phyloP scores from a whole-genome alignment of 2,797 vertebrate genomes.

The Toxotes lorentzi region DNA sequence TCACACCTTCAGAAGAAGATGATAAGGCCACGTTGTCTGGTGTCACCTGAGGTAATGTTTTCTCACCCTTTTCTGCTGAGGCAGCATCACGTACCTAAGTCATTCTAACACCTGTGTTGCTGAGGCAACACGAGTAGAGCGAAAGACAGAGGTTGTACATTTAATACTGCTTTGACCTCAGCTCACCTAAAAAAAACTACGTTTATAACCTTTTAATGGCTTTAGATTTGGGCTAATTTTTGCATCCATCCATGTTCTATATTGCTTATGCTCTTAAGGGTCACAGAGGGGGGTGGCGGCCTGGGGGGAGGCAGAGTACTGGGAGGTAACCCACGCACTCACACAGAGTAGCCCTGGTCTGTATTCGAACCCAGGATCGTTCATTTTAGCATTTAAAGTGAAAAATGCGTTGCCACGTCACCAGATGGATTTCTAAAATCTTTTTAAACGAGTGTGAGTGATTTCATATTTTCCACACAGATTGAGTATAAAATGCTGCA shows the following conservation, averaged over 20 bases:
- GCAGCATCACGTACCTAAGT: not conserved
- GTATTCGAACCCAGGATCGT: too few relatives aligned
- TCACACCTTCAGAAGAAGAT: conserved; percentile 3
- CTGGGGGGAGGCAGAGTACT: too few relatives aligned
- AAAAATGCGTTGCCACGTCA: not conserved
- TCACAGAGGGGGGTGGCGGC: too few relatives aligned
- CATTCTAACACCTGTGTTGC: not conserved
- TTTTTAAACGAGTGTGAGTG: not conserved
- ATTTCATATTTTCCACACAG: conserved; percentile 6
- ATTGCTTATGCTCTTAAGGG: too few relatives aligned
- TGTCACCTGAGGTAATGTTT: conserved; percentile 19
- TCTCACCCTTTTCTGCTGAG: conserved; percentile 21
- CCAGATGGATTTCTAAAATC: not conserved
- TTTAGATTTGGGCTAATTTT: not conserved
- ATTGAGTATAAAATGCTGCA: not conserved
- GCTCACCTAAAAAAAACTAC: too few relatives aligned
- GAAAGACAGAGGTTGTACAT: conserved; percentile 18
- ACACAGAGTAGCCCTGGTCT: too few relatives aligned
- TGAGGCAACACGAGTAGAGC: conserved; percentile 17
- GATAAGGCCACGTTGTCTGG: conserved; percentile 12
- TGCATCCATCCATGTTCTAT: not conserved
- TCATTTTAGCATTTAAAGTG: not conserved
- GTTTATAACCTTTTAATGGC: too few relatives aligned
- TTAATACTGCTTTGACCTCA: not conserved
- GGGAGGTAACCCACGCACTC: too few relatives aligned